Conservation (phyloP, 2,113 vertebrate genomes). For the Hyperopisus bebe region DNA sequence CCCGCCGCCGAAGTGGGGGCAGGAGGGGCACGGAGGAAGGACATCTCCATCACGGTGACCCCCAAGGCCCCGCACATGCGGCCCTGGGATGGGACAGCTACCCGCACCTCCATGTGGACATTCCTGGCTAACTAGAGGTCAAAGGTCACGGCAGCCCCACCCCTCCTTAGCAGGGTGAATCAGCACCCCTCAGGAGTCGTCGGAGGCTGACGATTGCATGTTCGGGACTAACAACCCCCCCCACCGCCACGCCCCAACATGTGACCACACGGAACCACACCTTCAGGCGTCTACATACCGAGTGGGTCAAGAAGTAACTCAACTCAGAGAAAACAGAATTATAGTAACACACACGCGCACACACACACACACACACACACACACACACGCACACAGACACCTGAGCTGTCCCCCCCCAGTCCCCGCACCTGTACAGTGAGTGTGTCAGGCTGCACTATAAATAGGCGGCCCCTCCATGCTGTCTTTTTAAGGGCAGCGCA, state of each 20-base stretch:
- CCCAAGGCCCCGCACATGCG: neutral
- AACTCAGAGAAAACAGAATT: neutral
- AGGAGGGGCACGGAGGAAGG: neutral
- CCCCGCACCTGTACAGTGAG: neutral
- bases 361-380: neutral
- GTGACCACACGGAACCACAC: neutral
- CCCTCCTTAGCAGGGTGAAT: neutral
- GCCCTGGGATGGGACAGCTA: neutral
- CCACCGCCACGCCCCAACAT: neutral
- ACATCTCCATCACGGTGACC: neutral
- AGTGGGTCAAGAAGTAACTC: neutral
- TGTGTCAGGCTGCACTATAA: neutral
- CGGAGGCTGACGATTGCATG: neutral
- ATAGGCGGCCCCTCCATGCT: neutral
- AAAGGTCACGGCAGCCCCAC: neutral
- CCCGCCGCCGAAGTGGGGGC: neutral
- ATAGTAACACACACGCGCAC: neutral
- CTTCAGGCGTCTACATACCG: neutral
- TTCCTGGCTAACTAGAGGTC: neutral
- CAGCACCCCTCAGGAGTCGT: neutral
- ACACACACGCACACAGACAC: neutral
- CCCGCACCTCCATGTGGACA: neutral
- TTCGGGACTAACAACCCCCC: neutral
- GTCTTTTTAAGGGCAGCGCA: conserved; percentile 4
- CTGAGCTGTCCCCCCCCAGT: neutral